These are phyloP conservation scores for Cacoxenus indagator DNA, from an alignment of 2,888 invertebrate genomes.

Conservation along the genomic window DNA sequence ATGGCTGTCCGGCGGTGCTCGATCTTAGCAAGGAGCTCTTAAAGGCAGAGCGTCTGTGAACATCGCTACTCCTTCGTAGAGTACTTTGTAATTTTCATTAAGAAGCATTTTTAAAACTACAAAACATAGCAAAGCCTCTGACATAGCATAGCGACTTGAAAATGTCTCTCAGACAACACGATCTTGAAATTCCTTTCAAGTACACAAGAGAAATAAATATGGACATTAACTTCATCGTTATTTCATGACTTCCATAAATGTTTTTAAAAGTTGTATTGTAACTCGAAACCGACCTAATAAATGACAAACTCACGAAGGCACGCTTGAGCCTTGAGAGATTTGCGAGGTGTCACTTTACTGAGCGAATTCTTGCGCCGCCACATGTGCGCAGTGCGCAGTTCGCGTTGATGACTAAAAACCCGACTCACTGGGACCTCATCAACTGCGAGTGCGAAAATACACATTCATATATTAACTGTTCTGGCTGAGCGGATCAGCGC, in stretches of 20 bases:
- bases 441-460: neutral
- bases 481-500: neutral
- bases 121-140: no score
- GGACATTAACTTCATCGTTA: no score
- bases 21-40: neutral
- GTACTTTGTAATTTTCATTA: no score
- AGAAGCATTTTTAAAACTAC: no score
- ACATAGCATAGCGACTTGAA: no score
- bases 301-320: slow-evolving; percentile 5
- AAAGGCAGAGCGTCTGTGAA: no score
- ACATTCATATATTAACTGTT: neutral
- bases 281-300: slow-evolving; percentile 1
- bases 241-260: neutral
- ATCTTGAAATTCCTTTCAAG: no score
- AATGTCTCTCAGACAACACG: no score
- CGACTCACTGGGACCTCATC: neutral
- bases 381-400: neutral
- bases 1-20: neutral
- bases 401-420: neutral
- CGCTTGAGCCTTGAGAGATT: neutral
- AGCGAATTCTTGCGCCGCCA: neutral
- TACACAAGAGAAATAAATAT: no score
- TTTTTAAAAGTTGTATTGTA: neutral
- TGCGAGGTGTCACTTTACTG: neutral
- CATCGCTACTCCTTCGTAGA: no score